A percentile compares a stretch with the other conserved stretches of the same genome.
These are phyloP conservation scores for Sylvilagus floridanus DNA, from an alignment of 2,797 vertebrate genomes.

Conservation along the genomic window DNA sequence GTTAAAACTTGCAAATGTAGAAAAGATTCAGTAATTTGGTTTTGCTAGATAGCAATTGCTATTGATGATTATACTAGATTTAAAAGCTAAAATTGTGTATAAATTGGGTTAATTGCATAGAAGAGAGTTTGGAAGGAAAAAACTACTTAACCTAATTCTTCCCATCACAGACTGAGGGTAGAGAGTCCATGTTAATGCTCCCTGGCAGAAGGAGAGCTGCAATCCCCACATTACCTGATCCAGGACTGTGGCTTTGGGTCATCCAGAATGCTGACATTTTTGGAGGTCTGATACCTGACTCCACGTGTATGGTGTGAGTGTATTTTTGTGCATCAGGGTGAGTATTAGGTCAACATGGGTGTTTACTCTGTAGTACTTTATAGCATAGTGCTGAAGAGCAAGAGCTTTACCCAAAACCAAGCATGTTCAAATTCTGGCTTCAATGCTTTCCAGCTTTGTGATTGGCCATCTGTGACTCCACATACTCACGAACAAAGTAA, in stretches of 20 bases:
- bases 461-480: background rate
- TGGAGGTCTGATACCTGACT: background rate
- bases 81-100: conserved; percentile 58
- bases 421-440: background rate
- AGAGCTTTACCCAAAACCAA: background rate
- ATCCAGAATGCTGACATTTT: background rate
- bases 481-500: background rate
- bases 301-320: background rate
- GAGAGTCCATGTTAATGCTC: background rate
- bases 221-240: background rate
- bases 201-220: background rate
- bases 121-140: conserved; percentile 55
- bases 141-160: conserved; percentile 69
- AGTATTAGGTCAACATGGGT: background rate
- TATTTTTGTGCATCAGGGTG: background rate
- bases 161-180: background rate
- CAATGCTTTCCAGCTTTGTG: background rate
- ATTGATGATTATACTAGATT: conserved; percentile 40
- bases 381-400: background rate
- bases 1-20: conserved; percentile 32
- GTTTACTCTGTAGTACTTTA: background rate
- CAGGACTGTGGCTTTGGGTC: background rate
- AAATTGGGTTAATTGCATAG: conserved; percentile 76
- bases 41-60: conserved; percentile 45
- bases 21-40: conserved; percentile 33